Evolutionary conservation across 2,113 vertebrate genomes (phyloP).

Genomic region (Lathamus discolor): DNA sequence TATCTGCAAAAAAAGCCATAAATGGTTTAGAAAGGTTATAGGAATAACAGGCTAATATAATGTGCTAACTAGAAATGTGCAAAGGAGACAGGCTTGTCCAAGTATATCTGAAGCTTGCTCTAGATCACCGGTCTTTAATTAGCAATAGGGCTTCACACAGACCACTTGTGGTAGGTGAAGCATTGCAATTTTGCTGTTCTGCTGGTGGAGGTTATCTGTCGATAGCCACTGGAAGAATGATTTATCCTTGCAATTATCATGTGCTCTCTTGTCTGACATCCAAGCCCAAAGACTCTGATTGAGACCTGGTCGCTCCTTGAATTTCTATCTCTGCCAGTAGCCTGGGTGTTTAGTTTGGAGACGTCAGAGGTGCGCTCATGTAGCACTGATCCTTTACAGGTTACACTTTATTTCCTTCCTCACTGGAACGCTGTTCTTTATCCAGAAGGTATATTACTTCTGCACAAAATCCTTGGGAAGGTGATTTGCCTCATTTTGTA

Average conservation of each 20-base stretch:
- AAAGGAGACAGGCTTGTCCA: neutral
- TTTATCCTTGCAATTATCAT: slow-evolving; percentile 30
- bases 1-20: slow-evolving; percentile 31
- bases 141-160: neutral
- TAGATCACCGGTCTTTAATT: slow-evolving; percentile 12
- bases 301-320: neutral
- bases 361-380: neutral
- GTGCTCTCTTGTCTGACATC: slow-evolving; percentile 26
- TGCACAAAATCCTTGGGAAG: slow-evolving; percentile 2
- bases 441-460: neutral
- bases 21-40: slow-evolving; percentile 14
- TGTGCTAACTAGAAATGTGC: slow-evolving; percentile 6
- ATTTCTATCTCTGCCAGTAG: neutral
- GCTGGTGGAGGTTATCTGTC: slow-evolving; percentile 18
- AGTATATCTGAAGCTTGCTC: neutral
- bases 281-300: neutral
- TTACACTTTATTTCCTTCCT: neutral
- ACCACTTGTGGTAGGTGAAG: neutral
- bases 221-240: neutral
- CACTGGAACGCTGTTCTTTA: neutral
- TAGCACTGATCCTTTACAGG: neutral
- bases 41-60: neutral
- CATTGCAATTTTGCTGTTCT: neutral
- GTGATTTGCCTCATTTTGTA: slow-evolving; percentile 9
- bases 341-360: neutral